Evolutionary conservation across 2,888 invertebrate species (phyloP).

Genomic region (Nomada flava): DNA sequence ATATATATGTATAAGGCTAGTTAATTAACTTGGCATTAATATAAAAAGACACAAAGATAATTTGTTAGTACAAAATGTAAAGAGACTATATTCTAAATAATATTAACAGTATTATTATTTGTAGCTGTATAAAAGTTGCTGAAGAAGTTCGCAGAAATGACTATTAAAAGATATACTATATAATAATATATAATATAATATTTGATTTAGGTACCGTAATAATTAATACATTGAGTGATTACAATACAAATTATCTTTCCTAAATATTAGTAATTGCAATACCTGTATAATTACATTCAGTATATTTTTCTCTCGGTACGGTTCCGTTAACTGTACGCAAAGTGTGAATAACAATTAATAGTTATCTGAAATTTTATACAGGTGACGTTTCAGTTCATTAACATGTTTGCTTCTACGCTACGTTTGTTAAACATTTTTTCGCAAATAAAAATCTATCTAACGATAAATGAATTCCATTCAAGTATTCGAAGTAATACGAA

Average conservation of each 20-base stretch:
- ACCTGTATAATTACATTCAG: conserved; percentile 47
- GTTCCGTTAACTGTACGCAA: not conserved
- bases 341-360: conserved; percentile 8
- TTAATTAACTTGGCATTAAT: too few species aligned
- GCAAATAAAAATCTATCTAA: conserved; percentile 46
- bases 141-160: not conserved
- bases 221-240: not conserved
- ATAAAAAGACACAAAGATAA: not conserved
- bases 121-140: not conserved
- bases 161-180: conserved; percentile 6
- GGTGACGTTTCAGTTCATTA: conserved; percentile 45
- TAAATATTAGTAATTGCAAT: conserved; percentile 10
- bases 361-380: conserved; percentile 50
- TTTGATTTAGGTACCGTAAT: conserved; percentile 3
- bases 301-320: conserved; percentile 1
- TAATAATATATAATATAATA: conserved; percentile 13
- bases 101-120: conserved; percentile 2
- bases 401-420: conserved; percentile 24
- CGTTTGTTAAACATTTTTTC: conserved; percentile 44
- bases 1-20: too few species aligned
- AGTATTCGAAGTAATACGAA: not conserved
- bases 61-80: conserved; percentile 8
- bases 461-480: not conserved
- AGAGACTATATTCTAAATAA: conserved; percentile 9
- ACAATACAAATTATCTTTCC: conserved; percentile 33